Base-by-base conservation (phyloP, 1,140 invertebrate species). In the Galendromus occidentalis region DNA sequence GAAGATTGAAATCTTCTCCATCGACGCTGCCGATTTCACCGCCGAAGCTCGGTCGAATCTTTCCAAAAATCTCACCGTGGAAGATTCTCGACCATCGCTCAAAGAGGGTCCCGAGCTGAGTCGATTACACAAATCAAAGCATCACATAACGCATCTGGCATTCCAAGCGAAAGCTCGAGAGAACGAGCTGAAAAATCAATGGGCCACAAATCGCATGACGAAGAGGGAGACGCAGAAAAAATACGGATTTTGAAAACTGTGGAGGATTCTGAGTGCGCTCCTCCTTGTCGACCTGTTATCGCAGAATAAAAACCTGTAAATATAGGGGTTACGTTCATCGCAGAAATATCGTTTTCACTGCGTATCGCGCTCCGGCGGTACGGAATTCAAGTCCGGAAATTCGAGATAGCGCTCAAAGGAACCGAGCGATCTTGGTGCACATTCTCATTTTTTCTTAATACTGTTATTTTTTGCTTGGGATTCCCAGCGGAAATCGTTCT, bases 71-170 rank as follows among this genome's bases (percentile, higher is more conserved):
- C 25, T 59, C 51, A 59, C 51, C 14, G 22, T 59, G 1, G 51
- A 59, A 33, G 51, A 59, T 33, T 29, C 25, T 20, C 14, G 12
- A 17, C 51, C 51, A 25, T 12, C 51, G 14, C 51, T 22, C 17
- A 18, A 17, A 22, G 51, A 59, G 20, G 22, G 22, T 12, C 33
- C 33, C 9, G 51, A 59, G 70, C 83, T 84, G 0, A 82, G 84
- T 1, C 79, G 78, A 17, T 84, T 85, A 70, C 85, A 85, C 67
- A 83, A 81, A 70, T 78, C 84, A 42, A 95, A 95, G 76, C 91
- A 96, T 80, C 92, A 96, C 78, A 96, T 96, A 69, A 94, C 90
- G 2, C 95, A 95, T 76, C 79, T 95, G 66, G 91, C 91, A 7
- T 86, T 88, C 75, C 88, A 87, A 81, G 90, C 90, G 22, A 94